Percentiles rank a stretch among this genome's conserved stretches.
Evolutionary conservation across 2,888 invertebrate genomes (phyloP).

Genomic region (Heliconius sara): DNA sequence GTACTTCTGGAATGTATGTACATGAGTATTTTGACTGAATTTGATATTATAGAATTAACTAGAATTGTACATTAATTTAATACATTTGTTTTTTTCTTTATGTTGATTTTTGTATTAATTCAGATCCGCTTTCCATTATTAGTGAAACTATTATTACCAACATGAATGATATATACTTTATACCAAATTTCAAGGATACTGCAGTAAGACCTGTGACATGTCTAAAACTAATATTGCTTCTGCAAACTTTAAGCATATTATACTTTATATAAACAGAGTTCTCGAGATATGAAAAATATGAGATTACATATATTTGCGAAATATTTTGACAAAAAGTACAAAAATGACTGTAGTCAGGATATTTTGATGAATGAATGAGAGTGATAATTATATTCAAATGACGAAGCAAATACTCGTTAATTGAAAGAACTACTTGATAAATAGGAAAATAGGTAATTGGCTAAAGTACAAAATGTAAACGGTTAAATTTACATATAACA

Average conservation of each 20-base stretch:
- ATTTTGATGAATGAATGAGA: neutral
- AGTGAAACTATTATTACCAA: neutral
- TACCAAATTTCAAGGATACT: neutral
- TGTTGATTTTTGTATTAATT: neutral
- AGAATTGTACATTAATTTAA: too few species aligned
- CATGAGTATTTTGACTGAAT: constrained; percentile 5
- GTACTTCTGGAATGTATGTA: neutral
- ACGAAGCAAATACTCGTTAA: neutral
- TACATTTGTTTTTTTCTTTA: too few species aligned
- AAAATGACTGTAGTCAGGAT: neutral
- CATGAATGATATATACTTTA: neutral
- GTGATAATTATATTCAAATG: neutral
- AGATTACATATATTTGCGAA: neutral
- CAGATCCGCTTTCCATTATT: neutral
- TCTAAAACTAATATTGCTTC: neutral
- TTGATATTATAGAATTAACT: neutral
- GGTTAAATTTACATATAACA: constrained; percentile 4
- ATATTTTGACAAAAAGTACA: neutral
- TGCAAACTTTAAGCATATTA: neutral
- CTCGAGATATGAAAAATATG: neutral
- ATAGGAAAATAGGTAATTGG: neutral
- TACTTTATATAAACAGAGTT: neutral
- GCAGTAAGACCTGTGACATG: neutral
- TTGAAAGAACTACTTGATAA: neutral
- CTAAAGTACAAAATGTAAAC: neutral